These are phyloP conservation scores for Euschistus heros DNA, from an alignment of 1,140 invertebrate genomes.

Conservation along the genomic window DNA sequence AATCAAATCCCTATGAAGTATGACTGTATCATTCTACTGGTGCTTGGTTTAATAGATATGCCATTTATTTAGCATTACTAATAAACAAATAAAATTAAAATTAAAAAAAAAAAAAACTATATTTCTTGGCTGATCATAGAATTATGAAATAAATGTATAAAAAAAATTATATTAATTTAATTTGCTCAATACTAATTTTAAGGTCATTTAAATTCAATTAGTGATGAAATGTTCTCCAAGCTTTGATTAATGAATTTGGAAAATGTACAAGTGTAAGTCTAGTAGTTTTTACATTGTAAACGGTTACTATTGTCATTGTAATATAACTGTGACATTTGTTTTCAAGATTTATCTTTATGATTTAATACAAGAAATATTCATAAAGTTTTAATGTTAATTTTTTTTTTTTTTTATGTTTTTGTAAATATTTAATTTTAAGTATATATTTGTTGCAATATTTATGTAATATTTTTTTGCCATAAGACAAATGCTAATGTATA, in stretches of 20 bases:
- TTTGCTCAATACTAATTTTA: conserved; percentile 16
- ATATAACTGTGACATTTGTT: conserved; percentile 1
- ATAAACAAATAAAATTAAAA: neutral
- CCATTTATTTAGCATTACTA: neutral
- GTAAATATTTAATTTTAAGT: conserved; percentile 15
- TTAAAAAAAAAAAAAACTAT: neutral
- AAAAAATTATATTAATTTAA: neutral
- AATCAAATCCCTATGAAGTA: too few species aligned
- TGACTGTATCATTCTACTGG: neutral
- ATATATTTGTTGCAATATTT: conserved; percentile 16
- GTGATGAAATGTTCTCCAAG: neutral
- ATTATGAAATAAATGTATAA: neutral
- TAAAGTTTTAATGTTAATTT: neutral
- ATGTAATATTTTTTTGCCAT: conserved; percentile 3
- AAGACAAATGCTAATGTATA: conserved; percentile 10
- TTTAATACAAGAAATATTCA: neutral
- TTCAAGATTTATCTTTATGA: neutral
- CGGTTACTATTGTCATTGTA: neutral
- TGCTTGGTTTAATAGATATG: conserved; percentile 4
- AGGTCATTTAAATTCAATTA: conserved; percentile 10
- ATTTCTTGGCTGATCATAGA: neutral
- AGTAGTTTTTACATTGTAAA: neutral
- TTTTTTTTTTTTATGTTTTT: neutral
- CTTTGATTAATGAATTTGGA: neutral
- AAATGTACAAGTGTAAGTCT: neutral